These are phyloP conservation scores for Copidosoma aretas DNA, from an alignment of 2,888 invertebrate species.

Conservation along the genomic window DNA sequence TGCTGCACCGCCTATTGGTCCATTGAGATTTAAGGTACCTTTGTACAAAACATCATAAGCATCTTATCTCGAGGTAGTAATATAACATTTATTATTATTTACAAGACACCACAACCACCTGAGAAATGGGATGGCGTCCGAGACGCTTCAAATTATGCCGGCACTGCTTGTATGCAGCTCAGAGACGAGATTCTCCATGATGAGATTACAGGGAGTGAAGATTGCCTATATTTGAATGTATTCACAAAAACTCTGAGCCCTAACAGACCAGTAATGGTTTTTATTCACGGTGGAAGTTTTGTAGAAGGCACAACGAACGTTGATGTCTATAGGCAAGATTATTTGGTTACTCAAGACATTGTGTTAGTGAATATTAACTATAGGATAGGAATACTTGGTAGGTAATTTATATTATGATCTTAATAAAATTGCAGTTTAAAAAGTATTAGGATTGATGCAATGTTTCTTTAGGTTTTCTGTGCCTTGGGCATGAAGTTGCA, in stretches of 20 bases:
- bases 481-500: conserved; percentile 48
- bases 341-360: conserved; percentile 44
- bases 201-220: conserved; percentile 36
- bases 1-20: conserved; percentile 56
- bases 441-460: neutral
- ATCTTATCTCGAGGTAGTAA: too few species aligned
- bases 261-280: conserved; percentile 47
- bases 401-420: neutral
- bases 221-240: conserved; percentile 47
- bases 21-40: conserved; percentile 41
- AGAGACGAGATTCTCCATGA: conserved; percentile 3
- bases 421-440: neutral
- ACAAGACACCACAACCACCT: conserved; percentile 42
- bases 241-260: conserved; percentile 37
- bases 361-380: conserved; percentile 45
- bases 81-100: neutral
- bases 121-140: conserved; percentile 43
- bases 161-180: neutral
- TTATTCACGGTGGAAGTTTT: conserved; percentile 49
- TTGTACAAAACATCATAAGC: neutral
- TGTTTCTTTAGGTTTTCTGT: conserved; percentile 55
- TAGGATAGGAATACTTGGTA: conserved; percentile 46
- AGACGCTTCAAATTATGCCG: conserved; percentile 27
- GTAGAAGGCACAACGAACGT: conserved; percentile 35
- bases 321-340: conserved; percentile 44